A percentile compares a stretch with the other conserved stretches of the same genome.
These are phyloP conservation scores for Leptinotarsa rubiginosa DNA, from an alignment of 2,888 invertebrate species.

Conservation along the genomic window DNA sequence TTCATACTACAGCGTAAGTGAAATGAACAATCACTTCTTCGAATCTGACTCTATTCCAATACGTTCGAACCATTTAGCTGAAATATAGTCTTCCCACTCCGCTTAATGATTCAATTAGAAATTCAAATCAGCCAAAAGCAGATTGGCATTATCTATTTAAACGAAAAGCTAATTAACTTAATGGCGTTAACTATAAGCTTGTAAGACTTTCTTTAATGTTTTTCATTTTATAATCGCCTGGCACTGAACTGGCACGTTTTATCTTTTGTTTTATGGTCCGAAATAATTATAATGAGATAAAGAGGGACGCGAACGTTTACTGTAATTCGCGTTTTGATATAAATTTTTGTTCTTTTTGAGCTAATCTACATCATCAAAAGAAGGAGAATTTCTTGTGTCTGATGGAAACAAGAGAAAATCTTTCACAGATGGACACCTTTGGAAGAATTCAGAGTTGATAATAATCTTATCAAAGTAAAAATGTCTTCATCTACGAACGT, in stretches of 20 bases:
- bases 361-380: neutral
- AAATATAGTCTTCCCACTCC: neutral
- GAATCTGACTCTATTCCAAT: no score
- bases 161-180: constrained; percentile 8
- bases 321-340: constrained; percentile 13
- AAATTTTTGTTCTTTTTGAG: neutral
- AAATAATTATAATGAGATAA: constrained; percentile 21
- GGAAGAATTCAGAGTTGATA: no score
- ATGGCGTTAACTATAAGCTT: constrained; percentile 1
- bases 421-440: neutral
- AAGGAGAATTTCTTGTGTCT: neutral
- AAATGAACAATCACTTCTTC: no score
- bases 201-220: constrained; percentile 15
- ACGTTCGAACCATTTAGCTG: no score
- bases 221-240: constrained; percentile 5
- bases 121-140: constrained; percentile 4
- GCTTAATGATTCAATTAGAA: neutral
- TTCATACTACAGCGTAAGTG: no score
- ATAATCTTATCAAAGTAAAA: no score
- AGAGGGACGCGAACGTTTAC: constrained; percentile 3
- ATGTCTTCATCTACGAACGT: no score
- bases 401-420: neutral
- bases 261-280: constrained; percentile 4
- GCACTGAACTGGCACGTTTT: constrained; percentile 14
- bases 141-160: constrained; percentile 9